Percentiles rank a stretch among this genome's conserved stretches.
These are phyloP conservation scores for Lagodon rhomboides DNA, from an alignment of 2,797 vertebrate species.

Conservation along the genomic window DNA sequence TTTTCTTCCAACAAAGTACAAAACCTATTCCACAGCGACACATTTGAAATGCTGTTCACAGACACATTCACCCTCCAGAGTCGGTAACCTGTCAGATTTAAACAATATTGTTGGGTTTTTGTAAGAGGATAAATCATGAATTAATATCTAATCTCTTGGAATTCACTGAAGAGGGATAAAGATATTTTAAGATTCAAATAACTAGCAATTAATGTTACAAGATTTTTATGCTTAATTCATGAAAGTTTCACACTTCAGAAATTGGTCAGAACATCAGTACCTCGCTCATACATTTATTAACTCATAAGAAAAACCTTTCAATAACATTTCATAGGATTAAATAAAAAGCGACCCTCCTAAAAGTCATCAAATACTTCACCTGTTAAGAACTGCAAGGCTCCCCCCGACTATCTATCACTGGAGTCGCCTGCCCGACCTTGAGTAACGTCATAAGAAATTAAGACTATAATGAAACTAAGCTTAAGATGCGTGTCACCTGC, in stretches of 20 bases:
- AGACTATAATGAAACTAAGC: conserved; percentile 40
- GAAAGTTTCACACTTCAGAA: background rate
- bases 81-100: background rate
- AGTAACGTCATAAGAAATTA: conserved; percentile 32
- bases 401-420: background rate
- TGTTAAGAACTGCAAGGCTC: conserved; percentile 7
- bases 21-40: conserved; percentile 15
- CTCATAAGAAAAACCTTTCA: background rate
- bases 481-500: conserved; percentile 14
- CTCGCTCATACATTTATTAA: background rate
- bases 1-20: conserved; percentile 14
- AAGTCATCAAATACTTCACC: background rate
- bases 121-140: background rate
- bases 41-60: conserved; percentile 11
- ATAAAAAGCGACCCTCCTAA: background rate
- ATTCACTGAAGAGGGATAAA: background rate
- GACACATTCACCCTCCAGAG: conserved; percentile 17
- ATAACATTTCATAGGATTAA: background rate
- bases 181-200: background rate
- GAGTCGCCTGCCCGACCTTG: background rate
- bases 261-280: background rate
- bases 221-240: background rate
- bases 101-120: background rate
- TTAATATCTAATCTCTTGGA: background rate
- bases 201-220: background rate